Conservation (phyloP, 1,140 invertebrate genomes). For the Bilobella aurantiaca region DNA sequence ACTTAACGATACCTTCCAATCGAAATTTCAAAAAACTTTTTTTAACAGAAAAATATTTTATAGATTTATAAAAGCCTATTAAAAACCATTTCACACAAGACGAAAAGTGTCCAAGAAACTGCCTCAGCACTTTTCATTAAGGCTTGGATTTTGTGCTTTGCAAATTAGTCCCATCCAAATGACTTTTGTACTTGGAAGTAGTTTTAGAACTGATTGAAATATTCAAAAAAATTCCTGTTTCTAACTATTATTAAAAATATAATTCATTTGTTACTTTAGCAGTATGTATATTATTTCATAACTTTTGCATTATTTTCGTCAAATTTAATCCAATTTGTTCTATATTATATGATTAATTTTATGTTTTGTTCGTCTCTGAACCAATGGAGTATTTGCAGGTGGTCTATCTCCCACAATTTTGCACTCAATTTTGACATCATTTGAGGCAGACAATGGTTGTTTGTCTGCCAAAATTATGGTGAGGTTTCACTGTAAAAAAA, state of each 20-base stretch:
- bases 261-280: too few species aligned
- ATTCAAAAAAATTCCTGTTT: slow-evolving; percentile 34
- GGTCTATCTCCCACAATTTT: slow-evolving; percentile 40
- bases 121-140: slow-evolving; percentile 33
- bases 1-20: too few species aligned
- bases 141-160: slow-evolving; percentile 26
- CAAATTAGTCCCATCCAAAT: slow-evolving; percentile 32
- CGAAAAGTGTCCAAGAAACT: slow-evolving; percentile 34
- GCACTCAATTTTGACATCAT: slow-evolving; percentile 40
- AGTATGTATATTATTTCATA: too few species aligned
- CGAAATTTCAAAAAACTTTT: too few species aligned
- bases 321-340: too few species aligned
- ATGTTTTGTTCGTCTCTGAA: slow-evolving; percentile 33
- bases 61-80: too few species aligned
- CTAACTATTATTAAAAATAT: slow-evolving; percentile 22
- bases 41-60: too few species aligned
- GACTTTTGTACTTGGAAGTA: slow-evolving; percentile 33
- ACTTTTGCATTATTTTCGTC: too few species aligned
- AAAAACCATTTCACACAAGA: slow-evolving; percentile 36
- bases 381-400: slow-evolving; percentile 38
- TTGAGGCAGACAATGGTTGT: slow-evolving; percentile 39
- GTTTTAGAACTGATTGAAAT: slow-evolving; percentile 31
- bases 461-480: slow-evolving; percentile 37
- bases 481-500: slow-evolving; percentile 38
- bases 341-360: slow-evolving; percentile 19